Evolutionary conservation across 2,797 vertebrate species (phyloP), one percentile per base, ranked within the genome.

Genomic region (Chaenodraco wilsoni): DNA sequence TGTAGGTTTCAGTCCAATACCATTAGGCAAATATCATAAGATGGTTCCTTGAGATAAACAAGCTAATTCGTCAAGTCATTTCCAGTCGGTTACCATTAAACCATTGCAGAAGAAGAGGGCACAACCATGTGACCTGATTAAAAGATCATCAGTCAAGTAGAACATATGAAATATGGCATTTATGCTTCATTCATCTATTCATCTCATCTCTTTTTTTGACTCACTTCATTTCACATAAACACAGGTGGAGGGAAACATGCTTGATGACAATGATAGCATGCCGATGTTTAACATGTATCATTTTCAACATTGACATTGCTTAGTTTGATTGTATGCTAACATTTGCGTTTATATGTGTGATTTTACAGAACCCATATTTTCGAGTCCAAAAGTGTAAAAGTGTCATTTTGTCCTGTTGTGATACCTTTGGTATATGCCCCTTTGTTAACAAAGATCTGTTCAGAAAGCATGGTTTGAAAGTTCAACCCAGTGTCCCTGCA

Each of bases 361-460:
- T 46, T 46, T 8, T 40, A 45, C 3, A 45, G 16, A 5, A 16
- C 2, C 2, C 2, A 19, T 50, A 19, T 61, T 19, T 37, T 7
- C 45, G 8, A n/a, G n/a, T 19, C n/a, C 27, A 62, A 12, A 52
- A 65, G 40, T 43, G 10, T 23, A 65, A 9, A 7, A 40, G 3
- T 43, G 41, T 5, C 46, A n/a, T 16, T 12, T 37, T 40, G n/a
- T 0, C 51, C 7, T 37, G 61, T 23, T n/a, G 45, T 41, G 43
- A 48, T 44, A 41, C 16, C 19, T 58, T 33, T 50, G 21, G 40
- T 59, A 12, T 3, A 33, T 17, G 54, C 45, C 23, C 37, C 33
- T n/a, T 17, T 43, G 46, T 56, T 63, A 48, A 31, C 21, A 16
- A 50, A 54, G 8, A 74, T 66, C n/a, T 41, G 9, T 16, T 23